A percentile compares a stretch with the other conserved stretches of the same genome.
phyloP scores from a whole-genome alignment of 2,113 vertebrate species.

The Micronisus gabar region DNA sequence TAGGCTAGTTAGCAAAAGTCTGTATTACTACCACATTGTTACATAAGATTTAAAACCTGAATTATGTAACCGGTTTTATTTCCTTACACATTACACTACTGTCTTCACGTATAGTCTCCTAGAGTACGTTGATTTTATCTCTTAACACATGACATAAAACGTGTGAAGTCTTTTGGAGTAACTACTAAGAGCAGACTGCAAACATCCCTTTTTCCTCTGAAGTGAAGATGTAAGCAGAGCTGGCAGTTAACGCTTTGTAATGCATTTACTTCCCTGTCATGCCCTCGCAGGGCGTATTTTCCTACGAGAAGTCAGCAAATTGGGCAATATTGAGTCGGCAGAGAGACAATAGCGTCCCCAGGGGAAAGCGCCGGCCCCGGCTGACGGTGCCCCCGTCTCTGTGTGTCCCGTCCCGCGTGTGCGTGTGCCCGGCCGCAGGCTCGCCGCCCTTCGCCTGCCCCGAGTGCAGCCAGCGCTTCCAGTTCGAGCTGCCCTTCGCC shows the following conservation, averaged over 20 bases:
- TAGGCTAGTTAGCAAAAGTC: neutral
- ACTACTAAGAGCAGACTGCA: neutral
- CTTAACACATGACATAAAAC: rapidly evolving
- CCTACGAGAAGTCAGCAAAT: rapidly evolving
- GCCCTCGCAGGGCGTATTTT: rapidly evolving
- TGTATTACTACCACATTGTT: neutral
- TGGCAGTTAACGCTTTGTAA: no score
- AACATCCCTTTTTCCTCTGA: neutral
- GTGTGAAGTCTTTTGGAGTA: rapidly evolving
- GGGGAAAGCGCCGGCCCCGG: neutral
- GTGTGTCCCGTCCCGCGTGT: neutral
- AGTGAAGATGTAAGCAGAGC: rapidly evolving
- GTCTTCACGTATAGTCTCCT: rapidly evolving
- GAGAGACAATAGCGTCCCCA: neutral
- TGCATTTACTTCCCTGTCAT: rapidly evolving
- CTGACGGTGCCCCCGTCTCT: neutral
- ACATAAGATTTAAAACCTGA: neutral
- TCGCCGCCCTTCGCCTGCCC: no score
- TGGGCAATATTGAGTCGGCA: rapidly evolving
- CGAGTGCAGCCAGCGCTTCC: no score
- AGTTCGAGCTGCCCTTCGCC: no score
- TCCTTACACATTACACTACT: neutral
- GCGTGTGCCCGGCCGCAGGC: no score
- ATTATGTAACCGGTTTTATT: neutral
- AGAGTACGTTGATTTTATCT: rapidly evolving